Conservation (phyloP, 2,797 vertebrate species). For the Sebastes nivosus region DNA sequence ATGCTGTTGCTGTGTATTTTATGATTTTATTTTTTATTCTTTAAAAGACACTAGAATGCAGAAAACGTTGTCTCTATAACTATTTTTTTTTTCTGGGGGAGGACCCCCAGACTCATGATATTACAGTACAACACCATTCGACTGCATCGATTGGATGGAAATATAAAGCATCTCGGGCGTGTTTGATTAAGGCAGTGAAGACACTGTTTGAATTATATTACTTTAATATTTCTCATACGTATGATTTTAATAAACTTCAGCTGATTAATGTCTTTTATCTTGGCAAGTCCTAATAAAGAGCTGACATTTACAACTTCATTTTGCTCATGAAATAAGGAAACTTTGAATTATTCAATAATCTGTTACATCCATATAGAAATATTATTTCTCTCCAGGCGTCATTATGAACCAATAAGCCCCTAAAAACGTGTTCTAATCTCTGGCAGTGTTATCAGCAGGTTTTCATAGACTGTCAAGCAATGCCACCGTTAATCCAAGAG, state of each 20-base stretch:
- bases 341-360: not conserved
- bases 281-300: not conserved
- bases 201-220: not conserved
- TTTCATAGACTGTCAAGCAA: slow-evolving; percentile 38
- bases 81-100: no score
- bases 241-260: not conserved
- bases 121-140: not conserved
- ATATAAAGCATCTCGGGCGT: not conserved
- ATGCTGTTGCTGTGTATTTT: no score
- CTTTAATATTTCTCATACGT: not conserved
- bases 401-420: not conserved
- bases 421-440: slow-evolving; percentile 49
- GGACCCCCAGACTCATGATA: not conserved
- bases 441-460: slow-evolving; percentile 23
- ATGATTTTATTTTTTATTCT: no score
- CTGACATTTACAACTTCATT: not conserved
- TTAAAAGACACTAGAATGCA: no score
- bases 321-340: not conserved
- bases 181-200: not conserved
- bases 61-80: no score
- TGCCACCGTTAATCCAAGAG: slow-evolving; percentile 73
- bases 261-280: not conserved
- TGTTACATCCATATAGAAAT: not conserved
- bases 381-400: not conserved
- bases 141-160: not conserved